Evolutionary conservation across 1,140 invertebrate species (phyloP), one percentile per base, ranked within the genome.

Genomic region (Tetraneura akinire): DNA sequence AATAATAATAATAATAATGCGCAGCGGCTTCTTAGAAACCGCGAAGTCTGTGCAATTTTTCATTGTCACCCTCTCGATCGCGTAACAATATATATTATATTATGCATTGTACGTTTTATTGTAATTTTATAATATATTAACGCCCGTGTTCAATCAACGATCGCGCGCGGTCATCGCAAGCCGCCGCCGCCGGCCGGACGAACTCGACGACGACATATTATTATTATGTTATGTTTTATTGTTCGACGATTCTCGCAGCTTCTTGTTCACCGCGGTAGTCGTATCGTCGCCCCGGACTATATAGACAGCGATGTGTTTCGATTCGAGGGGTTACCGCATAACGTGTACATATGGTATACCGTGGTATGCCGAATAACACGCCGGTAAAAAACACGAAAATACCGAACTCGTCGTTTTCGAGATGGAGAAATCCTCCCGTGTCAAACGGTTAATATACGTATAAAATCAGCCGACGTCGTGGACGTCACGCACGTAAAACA

Each of bases 371-470:
- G 1, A 37, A 16, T 64, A n/a, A n/a, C 60, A 8, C 57, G 10
- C 60, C 60, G n/a, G n/a, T n/a, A n/a, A n/a, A n/a, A n/a, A n/a
- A n/a, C n/a, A n/a, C n/a, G n/a, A n/a, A n/a, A n/a, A n/a, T n/a
- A n/a, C n/a, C n/a, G n/a, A n/a, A n/a, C n/a, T n/a, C n/a, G n/a
- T n/a, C n/a, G n/a, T n/a, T n/a, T n/a, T n/a, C n/a, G n/a, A n/a
- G n/a, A n/a, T n/a, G n/a, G n/a, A n/a, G 66, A 68, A 68, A 47
- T 47, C n/a, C n/a, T 26, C 21, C 21, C 21, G 37, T 45, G 42
- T 47, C 66, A 45, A n/a, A 68, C 66, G 66, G 10, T 68, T 47
- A 68, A 68, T 68, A n/a, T n/a, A n/a, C n/a, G n/a, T n/a, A n/a
- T n/a, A n/a, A n/a, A n/a, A 68, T n/a, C 42, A n/a, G 42, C 21